Conservation (phyloP, 2,797 vertebrate genomes). For the Sebastes iracundus region DNA sequence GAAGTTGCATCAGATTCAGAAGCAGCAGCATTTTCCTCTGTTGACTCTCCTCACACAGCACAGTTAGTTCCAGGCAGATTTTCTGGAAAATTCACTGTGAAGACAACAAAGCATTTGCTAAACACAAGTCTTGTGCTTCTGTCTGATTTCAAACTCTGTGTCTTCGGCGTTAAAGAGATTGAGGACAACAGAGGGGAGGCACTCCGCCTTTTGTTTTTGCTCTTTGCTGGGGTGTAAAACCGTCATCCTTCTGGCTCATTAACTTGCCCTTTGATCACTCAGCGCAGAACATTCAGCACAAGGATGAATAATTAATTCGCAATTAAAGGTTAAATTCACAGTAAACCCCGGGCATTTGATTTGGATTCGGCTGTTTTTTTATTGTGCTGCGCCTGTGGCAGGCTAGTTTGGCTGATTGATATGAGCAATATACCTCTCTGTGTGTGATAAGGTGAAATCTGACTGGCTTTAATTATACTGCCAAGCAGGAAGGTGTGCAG, state of each 20-base stretch:
- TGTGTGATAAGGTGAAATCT: constrained; percentile 67
- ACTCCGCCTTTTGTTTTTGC: constrained; percentile 56
- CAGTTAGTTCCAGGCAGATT: constrained; percentile 59
- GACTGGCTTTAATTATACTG: constrained; percentile 70
- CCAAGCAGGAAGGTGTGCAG: constrained; percentile 52
- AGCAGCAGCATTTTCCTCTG: constrained; percentile 24
- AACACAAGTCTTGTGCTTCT: constrained; percentile 37
- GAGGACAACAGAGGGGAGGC: constrained; percentile 50
- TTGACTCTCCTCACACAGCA: constrained; percentile 6
- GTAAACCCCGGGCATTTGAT: constrained; percentile 65
- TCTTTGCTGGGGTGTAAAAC: constrained; percentile 71
- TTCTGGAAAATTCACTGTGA: constrained; percentile 54
- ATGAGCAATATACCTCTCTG: constrained; percentile 53
- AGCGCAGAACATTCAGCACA: constrained; percentile 63
- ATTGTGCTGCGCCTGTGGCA: constrained; percentile 24
- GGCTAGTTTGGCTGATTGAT: constrained; percentile 65
- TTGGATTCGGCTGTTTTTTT: constrained; percentile 45
- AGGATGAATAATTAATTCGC: constrained; percentile 78
- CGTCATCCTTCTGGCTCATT: constrained; percentile 73
- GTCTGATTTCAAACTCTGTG: constrained; percentile 54
- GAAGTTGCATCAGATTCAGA: constrained; percentile 46
- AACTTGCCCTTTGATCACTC: constrained; percentile 75
- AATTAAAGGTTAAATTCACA: constrained; percentile 79
- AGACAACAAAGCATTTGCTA: constrained; percentile 56
- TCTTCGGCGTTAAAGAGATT: constrained; percentile 22